Conservation (phyloP, 2,113 vertebrate species). For the Sorex araneus region DNA sequence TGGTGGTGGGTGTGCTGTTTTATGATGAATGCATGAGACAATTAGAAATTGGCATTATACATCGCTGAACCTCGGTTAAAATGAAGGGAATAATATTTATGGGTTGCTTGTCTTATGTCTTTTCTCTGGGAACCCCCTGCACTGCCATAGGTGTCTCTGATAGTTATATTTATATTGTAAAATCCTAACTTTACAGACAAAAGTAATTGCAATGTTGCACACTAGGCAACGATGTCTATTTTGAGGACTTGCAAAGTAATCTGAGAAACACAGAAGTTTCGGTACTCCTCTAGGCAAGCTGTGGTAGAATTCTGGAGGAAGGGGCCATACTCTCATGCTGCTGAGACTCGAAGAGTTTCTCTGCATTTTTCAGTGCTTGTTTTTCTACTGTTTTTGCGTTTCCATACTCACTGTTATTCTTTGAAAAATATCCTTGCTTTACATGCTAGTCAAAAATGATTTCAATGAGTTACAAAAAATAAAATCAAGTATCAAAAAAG, state of each 20-base stretch:
- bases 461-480: conserved; percentile 54
- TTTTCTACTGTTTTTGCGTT: not conserved
- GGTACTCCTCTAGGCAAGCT: not conserved
- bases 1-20: too few relatives aligned
- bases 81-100: too few relatives aligned
- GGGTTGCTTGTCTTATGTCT: not conserved
- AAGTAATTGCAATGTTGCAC: not conserved
- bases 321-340: not conserved
- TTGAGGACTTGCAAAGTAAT: conserved; percentile 36
- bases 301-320: not conserved
- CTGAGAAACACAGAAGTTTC: not conserved
- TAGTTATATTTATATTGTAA: conserved; percentile 11
- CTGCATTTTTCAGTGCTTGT: not conserved
- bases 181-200: conserved; percentile 28
- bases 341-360: not conserved
- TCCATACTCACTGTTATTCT: not conserved
- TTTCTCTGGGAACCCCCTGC: conserved; percentile 24
- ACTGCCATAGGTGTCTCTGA: not conserved
- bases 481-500: conserved; percentile 10
- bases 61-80: too few relatives aligned
- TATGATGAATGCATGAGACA: too few relatives aligned
- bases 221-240: conserved; percentile 25
- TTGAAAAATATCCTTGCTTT: not conserved
- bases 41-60: too few relatives aligned
- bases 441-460: not conserved